Evolutionary conservation across 2,888 invertebrate genomes (phyloP), one percentile per base, ranked within the genome.

Genomic region (Melanostoma mellinum): DNA sequence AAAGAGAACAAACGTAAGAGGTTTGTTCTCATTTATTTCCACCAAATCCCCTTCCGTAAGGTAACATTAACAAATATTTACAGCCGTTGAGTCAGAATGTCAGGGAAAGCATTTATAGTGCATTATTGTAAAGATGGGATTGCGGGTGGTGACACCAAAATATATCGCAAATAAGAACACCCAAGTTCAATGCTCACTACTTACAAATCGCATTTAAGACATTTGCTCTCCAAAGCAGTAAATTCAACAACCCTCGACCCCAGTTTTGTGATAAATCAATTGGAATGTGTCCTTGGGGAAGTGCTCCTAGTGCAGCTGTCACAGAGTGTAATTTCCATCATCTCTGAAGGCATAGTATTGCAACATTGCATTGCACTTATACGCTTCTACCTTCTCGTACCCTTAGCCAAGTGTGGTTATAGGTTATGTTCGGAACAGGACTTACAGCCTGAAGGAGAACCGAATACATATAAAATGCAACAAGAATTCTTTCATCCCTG

Each of bases 121-220:
- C 71, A 55, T 67, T 36, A 35, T 1, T 40, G 4, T 33, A 48
- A 48, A 48, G 42, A n/a, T 3, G 3, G 42, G 44, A 52, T 33
- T 9, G 9, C 36, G 4, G 36, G 6, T 46, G 44, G 36, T 20
- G 20, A 30, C 50, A 38, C 30, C n/a, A 48, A 50, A 50, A 53
- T 10, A 68, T 36, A 36, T 36, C 8, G 9, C 35, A 30, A 55
- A 71, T 48, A 20, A 20, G 20, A 71, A 58, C 40, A 9, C 38
- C 50, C 38, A 58, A 78, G 65, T 78, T 74, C 69, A 78, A 68
- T 74, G 55, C 61, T 72, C 20, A 20, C 20, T 81, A 68, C 82
- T 69, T 69, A 74, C 78, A 84, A 84, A 74, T 84, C 78, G 82
- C 74, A 84, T 84, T 78, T 74, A 78, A 69, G 78, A 71, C 78